These are phyloP conservation scores for Hylaeus volcanicus DNA, from an alignment of 1,140 invertebrate species.

Conservation along the genomic window DNA sequence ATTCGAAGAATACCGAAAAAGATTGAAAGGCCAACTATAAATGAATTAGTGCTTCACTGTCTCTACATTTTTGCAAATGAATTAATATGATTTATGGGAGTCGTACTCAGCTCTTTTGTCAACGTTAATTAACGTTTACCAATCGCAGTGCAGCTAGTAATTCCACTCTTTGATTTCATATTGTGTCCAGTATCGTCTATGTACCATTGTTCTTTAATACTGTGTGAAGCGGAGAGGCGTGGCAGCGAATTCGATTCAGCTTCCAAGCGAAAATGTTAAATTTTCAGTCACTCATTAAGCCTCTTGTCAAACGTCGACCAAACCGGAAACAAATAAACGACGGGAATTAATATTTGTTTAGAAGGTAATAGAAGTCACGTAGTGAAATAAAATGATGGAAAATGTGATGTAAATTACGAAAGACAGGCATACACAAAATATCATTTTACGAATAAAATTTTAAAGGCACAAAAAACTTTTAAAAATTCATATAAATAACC, in stretches of 20 bases:
- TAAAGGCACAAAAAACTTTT: too few species aligned
- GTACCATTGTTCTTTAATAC: conserved; percentile 34
- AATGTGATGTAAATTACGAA: neutral
- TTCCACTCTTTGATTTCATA: conserved; percentile 36
- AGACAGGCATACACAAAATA: neutral
- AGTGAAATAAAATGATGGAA: neutral
- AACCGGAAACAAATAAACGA: neutral
- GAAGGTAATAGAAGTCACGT: neutral
- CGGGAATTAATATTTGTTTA: neutral
- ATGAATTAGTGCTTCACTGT: neutral
- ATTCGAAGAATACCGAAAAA: too few species aligned
- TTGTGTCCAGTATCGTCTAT: conserved; percentile 15
- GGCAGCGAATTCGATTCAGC: conserved; percentile 7
- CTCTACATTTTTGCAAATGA: neutral
- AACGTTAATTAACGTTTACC: conserved; percentile 25
- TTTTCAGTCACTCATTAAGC: conserved; percentile 29
- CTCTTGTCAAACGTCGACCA: conserved; percentile 16
- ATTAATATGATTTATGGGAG: neutral
- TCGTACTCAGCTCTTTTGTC: neutral
- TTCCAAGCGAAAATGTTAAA: conserved; percentile 35
- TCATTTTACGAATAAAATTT: too few species aligned
- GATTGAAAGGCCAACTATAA: neutral
- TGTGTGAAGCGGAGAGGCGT: neutral
- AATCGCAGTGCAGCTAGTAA: conserved; percentile 20
- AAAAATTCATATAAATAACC: too few species aligned